Base-by-base conservation (phyloP, 2,113 vertebrate genomes). In the Malurus alboscapulatus region DNA sequence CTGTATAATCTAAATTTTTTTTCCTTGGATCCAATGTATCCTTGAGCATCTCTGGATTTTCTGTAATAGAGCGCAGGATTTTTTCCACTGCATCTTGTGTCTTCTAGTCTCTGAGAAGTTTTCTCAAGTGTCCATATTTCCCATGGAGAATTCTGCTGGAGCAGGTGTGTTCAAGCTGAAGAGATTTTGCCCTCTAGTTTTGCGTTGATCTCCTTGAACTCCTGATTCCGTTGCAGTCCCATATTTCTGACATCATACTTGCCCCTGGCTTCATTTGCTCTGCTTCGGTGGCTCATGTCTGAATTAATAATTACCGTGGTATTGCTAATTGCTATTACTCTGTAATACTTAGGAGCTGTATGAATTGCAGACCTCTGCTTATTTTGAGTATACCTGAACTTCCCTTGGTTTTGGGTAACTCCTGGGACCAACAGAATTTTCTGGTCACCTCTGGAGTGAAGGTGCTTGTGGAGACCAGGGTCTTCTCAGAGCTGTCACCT, bases 171-270 rank as follows among this genome's bases (percentile, higher is more conserved):
- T 90, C 21, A 24, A 40, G 16, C 36, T n/a, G 57, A 54, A 44
- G 69, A 14, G 14, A 10, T 1, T 76, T 93, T 79, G 30, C 17
- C n/a, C 17, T 79, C 45, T 58, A 14, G 12, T 30, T 86, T 55
- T 68, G 36, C 22, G 27, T 16, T n/a, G 30, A 13, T 71, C 65
- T 78, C 66, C 61, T 69, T 77, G 55, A 71, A 18, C 54, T 76
- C 40, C 24, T 30, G n/a, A 12, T 79, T 90, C 88, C n/a, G 9
- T 68, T 72, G 71, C 0, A 1, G 9, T 75, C 58, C 57, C 8
- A 0, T 75, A 8, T 62, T 63, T 40, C 53, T 92, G 75, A 27
- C 38, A 53, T 59, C 17, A 3, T 8, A 4, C 2, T 0, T 48
- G 34, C 72, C n/a, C 10, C 21, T 65, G 63, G 29, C 17, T 74